Evolutionary conservation across 2,113 vertebrate genomes (phyloP).

Genomic region (Himantopus leucocephalus): DNA sequence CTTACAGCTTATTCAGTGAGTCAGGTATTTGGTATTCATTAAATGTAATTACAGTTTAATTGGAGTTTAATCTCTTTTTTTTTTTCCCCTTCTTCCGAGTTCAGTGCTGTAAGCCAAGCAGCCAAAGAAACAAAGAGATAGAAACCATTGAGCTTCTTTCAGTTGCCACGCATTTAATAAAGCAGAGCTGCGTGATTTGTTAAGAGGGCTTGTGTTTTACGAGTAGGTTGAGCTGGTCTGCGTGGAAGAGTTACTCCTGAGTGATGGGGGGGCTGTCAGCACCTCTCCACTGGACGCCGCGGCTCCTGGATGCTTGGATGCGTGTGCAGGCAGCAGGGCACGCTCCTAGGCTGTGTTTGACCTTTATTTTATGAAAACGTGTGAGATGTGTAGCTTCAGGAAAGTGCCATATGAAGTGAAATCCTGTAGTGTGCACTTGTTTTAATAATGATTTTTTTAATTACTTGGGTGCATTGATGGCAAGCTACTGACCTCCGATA

Average conservation of each 20-base stretch:
- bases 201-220: background rate
- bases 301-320: background rate
- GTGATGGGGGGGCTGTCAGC: background rate
- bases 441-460: conserved; percentile 64
- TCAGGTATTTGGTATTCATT: conserved; percentile 83
- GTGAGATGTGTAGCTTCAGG: background rate
- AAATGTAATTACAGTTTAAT: conserved; percentile 83
- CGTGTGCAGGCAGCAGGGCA: background rate
- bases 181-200: background rate
- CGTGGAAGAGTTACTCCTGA: background rate
- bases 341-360: background rate
- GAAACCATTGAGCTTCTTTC: background rate
- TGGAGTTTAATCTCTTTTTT: conserved; percentile 74
- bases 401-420: conserved; percentile 10
- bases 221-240: background rate
- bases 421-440: conserved; percentile 25
- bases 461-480: conserved; percentile 62
- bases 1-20: conserved; percentile 74
- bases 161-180: background rate
- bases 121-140: background rate
- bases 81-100: background rate
- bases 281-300: background rate
- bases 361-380: conserved; percentile 12
- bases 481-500: conserved; percentile 49
- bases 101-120: conserved; percentile 29